Conservation (phyloP, 2,888 invertebrate species). For the Amorpha juglandis region DNA sequence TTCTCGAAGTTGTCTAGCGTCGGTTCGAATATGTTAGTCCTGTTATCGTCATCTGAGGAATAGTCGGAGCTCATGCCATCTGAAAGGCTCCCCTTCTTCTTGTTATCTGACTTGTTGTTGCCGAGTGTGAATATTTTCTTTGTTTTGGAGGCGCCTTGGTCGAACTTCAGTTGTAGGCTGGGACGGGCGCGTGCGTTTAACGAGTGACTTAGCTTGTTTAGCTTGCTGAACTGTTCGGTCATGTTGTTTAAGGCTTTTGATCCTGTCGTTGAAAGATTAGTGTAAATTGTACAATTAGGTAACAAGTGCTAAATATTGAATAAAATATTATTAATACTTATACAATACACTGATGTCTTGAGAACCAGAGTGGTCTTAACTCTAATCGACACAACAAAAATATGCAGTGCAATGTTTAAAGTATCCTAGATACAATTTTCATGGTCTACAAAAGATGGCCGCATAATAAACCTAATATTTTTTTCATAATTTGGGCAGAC, state of each 20-base stretch:
- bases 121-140: slow-evolving; percentile 83
- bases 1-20: slow-evolving; percentile 80
- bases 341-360: too few species aligned
- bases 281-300: background rate
- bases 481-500: too few species aligned
- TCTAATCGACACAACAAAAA: too few species aligned
- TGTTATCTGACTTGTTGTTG: slow-evolving; percentile 68
- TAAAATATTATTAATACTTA: too few species aligned
- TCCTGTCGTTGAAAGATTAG: slow-evolving; percentile 77
- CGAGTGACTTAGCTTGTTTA: slow-evolving; percentile 89
- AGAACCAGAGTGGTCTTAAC: too few species aligned
- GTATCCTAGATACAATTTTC: too few species aligned
- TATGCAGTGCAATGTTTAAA: too few species aligned
- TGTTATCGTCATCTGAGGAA: slow-evolving; percentile 81
- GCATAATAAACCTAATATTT: too few species aligned
- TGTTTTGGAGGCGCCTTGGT: slow-evolving; percentile 69
- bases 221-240: slow-evolving; percentile 93
- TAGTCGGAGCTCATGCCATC: slow-evolving; percentile 85
- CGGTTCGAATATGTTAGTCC: slow-evolving; percentile 79
- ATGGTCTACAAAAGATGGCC: too few species aligned
- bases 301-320: too few species aligned
- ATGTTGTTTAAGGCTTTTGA: slow-evolving; percentile 94
- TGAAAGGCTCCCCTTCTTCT: slow-evolving; percentile 87
- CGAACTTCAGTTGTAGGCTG: slow-evolving; percentile 78
- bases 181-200: slow-evolving; percentile 84